Base-by-base conservation (phyloP, 2,888 invertebrate genomes). In the Limenitis camilla region DNA sequence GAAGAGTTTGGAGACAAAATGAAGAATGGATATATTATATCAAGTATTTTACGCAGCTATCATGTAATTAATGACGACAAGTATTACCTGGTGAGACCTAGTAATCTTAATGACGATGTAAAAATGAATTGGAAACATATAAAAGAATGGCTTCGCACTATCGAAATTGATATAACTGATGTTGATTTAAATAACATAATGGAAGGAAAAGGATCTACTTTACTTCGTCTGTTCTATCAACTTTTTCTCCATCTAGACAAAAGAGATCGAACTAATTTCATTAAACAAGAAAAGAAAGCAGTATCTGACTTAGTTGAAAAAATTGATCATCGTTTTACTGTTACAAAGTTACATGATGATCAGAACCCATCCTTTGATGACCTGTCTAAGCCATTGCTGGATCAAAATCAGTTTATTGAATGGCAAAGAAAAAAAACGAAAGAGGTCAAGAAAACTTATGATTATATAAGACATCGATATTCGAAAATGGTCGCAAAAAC, bases 151-250 rank as follows among this genome's bases (percentile, higher is more conserved):
- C 62, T 92, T 33, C 73, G 70, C 4, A 78, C 78, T 39, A 62
- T 91, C 4, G 85, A 88, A 40, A 77, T 91, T 1, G 62, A 74
- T 41, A 67, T 89, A 56, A 73, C 68, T 40, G 80, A 86, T 27
- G 64, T 78, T 4, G 88, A 88, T 48, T 63, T 90, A 41, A 68
- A 72, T 4, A 81, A 81, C 48, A 80, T 91, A 10, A 86, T 87
- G 55, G 76, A 80, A 49, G 88, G 88, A 1, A 83, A 77, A 53
- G 88, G 89, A 4, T 81, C 88, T 6, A 71, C 88, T 0, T 73
- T 90, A 5, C 72, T 91, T 5, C 82, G 89, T 31, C 64, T 92
- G 1, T 90, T 91, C 67, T 91, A 91, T 70, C 88, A 90, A 69
- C 70, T 92, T 5, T 92, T 90, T 65, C 74, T 92, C 6, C 82